phyloP scores from a whole-genome alignment of 2,113 vertebrate genomes.

The Pollachius pollachius region DNA sequence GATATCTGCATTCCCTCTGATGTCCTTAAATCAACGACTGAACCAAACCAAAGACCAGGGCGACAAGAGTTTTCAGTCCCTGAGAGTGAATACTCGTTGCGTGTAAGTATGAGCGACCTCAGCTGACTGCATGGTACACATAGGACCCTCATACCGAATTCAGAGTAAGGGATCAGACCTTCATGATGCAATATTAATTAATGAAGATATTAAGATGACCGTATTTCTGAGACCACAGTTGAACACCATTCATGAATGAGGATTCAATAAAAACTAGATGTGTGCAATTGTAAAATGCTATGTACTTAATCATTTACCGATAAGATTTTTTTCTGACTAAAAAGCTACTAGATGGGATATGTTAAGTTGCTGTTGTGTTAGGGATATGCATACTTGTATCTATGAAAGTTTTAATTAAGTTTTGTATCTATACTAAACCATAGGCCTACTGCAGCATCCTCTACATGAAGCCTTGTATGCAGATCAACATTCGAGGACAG shows the following conservation, averaged over 20 bases:
- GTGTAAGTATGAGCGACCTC: conserved; percentile 44
- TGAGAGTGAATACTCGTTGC: conserved; percentile 81
- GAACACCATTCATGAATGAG: no score
- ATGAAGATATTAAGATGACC: not conserved
- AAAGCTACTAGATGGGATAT: no score
- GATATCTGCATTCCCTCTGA: conserved; percentile 89
- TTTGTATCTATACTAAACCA: not conserved
- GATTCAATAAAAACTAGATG: no score
- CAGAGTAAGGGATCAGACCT: not conserved
- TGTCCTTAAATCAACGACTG: conserved; percentile 70
- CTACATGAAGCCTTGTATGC: conserved; percentile 96
- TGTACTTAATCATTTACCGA: not conserved
- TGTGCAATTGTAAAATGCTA: not conserved
- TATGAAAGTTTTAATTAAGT: not conserved
- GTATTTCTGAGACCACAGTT: no score
- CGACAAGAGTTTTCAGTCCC: conserved; percentile 73
- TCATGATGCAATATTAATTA: not conserved
- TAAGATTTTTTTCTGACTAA: not conserved
- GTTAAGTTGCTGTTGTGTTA: no score
- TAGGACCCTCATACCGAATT: no score
- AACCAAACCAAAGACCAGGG: conserved; percentile 16
- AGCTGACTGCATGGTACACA: not conserved
- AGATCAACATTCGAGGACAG: conserved; percentile 86
- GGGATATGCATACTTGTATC: no score
- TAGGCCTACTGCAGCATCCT: conserved; percentile 95